Conservation (phyloP, 2,113 vertebrate genomes). For the Tylochromis polylepis region DNA sequence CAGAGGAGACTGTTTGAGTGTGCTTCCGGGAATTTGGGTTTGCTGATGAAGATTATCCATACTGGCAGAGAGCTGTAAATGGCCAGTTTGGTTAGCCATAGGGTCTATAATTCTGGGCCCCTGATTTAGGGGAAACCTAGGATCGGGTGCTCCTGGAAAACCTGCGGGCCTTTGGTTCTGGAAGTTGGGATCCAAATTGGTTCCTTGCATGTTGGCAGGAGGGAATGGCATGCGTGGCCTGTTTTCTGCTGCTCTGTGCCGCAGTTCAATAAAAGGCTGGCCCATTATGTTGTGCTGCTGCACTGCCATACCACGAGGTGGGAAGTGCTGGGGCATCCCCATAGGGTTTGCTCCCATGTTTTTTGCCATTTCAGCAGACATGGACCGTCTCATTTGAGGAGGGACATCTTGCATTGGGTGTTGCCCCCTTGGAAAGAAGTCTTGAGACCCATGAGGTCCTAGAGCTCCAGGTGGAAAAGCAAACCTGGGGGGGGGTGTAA, state of each 20-base stretch:
- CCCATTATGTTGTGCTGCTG: slow-evolving; percentile 93
- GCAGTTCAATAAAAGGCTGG: slow-evolving; percentile 90
- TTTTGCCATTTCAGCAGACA: slow-evolving; percentile 83
- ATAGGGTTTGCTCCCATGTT: slow-evolving; percentile 68
- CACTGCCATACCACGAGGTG: slow-evolving; percentile 78
- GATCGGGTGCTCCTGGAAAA: slow-evolving; percentile 76
- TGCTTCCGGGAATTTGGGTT: slow-evolving; percentile 67
- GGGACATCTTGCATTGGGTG: slow-evolving; percentile 81
- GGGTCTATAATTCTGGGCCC: slow-evolving; percentile 78
- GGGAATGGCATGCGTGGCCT: slow-evolving; percentile 79
- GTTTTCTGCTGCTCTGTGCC: slow-evolving; percentile 84
- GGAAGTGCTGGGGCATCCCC: slow-evolving; percentile 82
- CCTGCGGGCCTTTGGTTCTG: slow-evolving; percentile 74
- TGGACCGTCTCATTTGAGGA: slow-evolving; percentile 83
- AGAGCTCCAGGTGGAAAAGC: slow-evolving; percentile 80
- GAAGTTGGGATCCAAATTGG: slow-evolving; percentile 68
- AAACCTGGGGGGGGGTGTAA: slow-evolving; percentile 67
- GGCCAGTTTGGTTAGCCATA: slow-evolving; percentile 63
- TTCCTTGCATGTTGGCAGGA: slow-evolving; percentile 63
- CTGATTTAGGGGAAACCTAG: slow-evolving; percentile 68
- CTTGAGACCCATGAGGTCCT: slow-evolving; percentile 76
- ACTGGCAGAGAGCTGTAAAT: slow-evolving; percentile 72
- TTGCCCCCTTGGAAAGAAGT: slow-evolving; percentile 82
- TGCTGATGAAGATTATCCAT: slow-evolving; percentile 82
- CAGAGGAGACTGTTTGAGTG: slow-evolving; percentile 67